A percentile compares a stretch with the other conserved stretches of the same genome.
These are phyloP conservation scores for Scaptomyza tumidula DNA, from an alignment of 2,888 invertebrate genomes.

Conservation along the genomic window DNA sequence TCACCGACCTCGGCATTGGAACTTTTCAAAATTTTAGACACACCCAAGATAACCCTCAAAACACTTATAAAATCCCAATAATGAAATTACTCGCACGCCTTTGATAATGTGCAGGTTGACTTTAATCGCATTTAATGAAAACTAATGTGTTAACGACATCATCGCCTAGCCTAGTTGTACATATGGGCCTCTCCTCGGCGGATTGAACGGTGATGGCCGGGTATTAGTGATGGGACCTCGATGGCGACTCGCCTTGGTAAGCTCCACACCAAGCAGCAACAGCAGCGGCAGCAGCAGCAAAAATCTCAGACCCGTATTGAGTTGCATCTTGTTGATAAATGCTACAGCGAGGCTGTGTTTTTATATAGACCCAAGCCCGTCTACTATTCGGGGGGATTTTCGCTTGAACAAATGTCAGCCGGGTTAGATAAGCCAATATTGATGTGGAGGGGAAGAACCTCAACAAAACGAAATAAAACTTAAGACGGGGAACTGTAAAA, in stretches of 20 bases:
- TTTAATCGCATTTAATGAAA: conserved; percentile 66
- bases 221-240: conserved; percentile 35
- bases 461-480: conserved; percentile 1
- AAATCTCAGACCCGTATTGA: conserved; percentile 45
- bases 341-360: conserved; percentile 32
- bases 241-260: conserved; percentile 29
- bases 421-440: conserved; percentile 9
- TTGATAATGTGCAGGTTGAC: conserved; percentile 56
- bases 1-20: neutral
- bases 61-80: conserved; percentile 32
- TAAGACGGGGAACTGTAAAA: conserved; percentile 31
- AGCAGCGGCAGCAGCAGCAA: conserved; percentile 53
- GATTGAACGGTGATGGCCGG: conserved; percentile 63
- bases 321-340: conserved; percentile 71
- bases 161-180: conserved; percentile 9
- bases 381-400: conserved; percentile 34
- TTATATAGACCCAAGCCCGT: conserved; percentile 47
- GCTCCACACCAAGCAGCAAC: conserved; percentile 28
- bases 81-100: conserved; percentile 27
- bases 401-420: conserved; percentile 40
- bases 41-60: no score
- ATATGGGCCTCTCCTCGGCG: conserved; percentile 7
- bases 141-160: conserved; percentile 64
- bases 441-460: conserved; percentile 31
- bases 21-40: neutral